Base-by-base conservation (phyloP, 2,888 invertebrate species). In the Amphipyra tragopoginis region DNA sequence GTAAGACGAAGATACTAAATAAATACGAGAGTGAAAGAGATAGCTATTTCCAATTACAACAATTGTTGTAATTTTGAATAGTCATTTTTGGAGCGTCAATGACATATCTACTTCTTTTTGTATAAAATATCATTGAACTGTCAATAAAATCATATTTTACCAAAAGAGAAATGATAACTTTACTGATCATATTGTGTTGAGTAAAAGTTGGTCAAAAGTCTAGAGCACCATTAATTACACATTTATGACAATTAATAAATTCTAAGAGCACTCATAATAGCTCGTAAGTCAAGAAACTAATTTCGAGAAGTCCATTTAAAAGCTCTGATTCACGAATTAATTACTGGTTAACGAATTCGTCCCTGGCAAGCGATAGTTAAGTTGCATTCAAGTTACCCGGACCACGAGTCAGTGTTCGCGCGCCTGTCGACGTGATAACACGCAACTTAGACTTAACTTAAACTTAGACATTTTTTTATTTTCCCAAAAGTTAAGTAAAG, bases 281-380 rank as follows among this genome's bases (percentile, higher is more conserved):
- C 39, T 55, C 36, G n/a, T 54, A 57, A 62, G 38, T 44, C 33
- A 59, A 50, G 47, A 49, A 56, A 63, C 26, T 33, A 38, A 59
- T 65, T 66, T 69, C 26, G 34, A 55, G 36, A 56, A 67, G 56
- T 52, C 47, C 47, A 69, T 69, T 62, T 59, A 50, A 72, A 77
- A 72, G 75, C 80, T 79, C 79, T 72, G 64, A 68, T 69, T 71
- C 71, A 67, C 64, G 43, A 47, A 64, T 73, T 71, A 63, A 79
- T 72, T 63, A 55, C 57, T 53, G 49, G 44, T 33, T 53, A 33
- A 65, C 70, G 34, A 77, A 55, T 86, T 54, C 82, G 75, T 64
- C 79, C 82, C 85, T 84, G 85, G 55, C 49, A 39, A 77, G 80
- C 77, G 81, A 77, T 82, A 83, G 85, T 81, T 63, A 77, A 81